These are phyloP conservation scores for Psilanteris sp. DNA, from an alignment of 1,140 invertebrate genomes.

Conservation along the genomic window DNA sequence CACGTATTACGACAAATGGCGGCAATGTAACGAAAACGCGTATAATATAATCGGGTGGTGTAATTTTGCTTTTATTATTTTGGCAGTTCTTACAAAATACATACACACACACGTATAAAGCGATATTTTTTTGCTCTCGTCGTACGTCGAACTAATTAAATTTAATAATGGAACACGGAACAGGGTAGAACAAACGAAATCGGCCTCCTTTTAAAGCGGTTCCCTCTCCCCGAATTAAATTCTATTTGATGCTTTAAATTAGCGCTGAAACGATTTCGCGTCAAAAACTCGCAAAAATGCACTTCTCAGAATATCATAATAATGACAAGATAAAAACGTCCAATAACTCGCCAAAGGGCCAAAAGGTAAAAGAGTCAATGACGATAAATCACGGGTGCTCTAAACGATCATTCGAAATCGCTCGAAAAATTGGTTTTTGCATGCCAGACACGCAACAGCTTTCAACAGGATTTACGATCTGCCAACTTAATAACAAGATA, in stretches of 20 bases:
- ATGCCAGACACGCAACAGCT: conserved; percentile 54
- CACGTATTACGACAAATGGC: no score
- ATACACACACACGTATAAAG: no score
- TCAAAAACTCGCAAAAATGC: conserved; percentile 10
- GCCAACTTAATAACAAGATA: conserved; percentile 64
- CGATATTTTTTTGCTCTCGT: no score
- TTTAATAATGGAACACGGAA: no score
- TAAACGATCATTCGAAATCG: conserved; percentile 54
- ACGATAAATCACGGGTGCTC: conserved; percentile 51
- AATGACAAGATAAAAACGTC: conserved; percentile 47
- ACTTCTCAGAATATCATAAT: conserved; percentile 16
- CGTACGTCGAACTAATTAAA: no score
- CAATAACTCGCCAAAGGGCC: conserved; percentile 13
- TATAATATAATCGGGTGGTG: no score
- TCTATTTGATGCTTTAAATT: conserved; percentile 30
- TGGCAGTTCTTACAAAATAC: no score
- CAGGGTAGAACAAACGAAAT: no score
- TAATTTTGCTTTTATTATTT: no score
- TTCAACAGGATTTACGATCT: conserved; percentile 62
- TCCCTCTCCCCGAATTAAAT: background rate
- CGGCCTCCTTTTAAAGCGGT: no score
- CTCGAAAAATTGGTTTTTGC: conserved; percentile 59
- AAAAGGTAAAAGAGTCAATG: conserved; percentile 36
- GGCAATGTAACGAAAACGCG: no score
- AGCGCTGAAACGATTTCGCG: conserved; percentile 2